phyloP scores from a whole-genome alignment of 2,888 invertebrate species.

The Cistogaster globosa region DNA sequence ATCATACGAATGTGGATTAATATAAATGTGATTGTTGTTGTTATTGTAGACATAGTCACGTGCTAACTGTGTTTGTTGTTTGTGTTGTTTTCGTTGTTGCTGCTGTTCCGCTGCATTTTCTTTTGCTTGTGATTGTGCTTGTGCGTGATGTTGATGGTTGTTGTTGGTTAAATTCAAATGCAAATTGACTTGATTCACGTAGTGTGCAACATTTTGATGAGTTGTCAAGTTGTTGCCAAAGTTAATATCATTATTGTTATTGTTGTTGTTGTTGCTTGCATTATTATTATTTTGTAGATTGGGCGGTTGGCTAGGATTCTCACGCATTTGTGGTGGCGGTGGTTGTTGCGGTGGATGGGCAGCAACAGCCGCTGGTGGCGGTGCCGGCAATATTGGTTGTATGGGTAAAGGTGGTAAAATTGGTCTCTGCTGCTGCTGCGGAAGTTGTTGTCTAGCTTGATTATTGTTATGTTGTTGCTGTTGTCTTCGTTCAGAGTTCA shows the following conservation, averaged over 20 bases:
- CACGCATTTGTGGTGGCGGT: slow-evolving; percentile 19
- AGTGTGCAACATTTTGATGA: slow-evolving; percentile 72
- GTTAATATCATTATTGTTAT: slow-evolving; percentile 65
- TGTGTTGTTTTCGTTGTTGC: slow-evolving; percentile 69
- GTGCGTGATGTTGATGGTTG: slow-evolving; percentile 62
- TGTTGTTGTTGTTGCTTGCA: slow-evolving; percentile 69
- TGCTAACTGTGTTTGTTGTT: slow-evolving; percentile 63
- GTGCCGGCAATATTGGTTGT: slow-evolving; percentile 70
- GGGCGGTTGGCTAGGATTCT: slow-evolving; percentile 52
- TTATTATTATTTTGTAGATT: slow-evolving; percentile 74
- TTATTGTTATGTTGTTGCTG: slow-evolving; percentile 62
- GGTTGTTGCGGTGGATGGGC: slow-evolving; percentile 55
- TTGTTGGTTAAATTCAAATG: slow-evolving; percentile 74
- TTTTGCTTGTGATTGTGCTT: slow-evolving; percentile 17
- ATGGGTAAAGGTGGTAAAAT: slow-evolving; percentile 68
- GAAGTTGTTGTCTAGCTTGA: slow-evolving; percentile 67
- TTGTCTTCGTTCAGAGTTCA: slow-evolving; percentile 61
- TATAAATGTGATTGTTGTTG: slow-evolving; percentile 82
- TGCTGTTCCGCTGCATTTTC: slow-evolving; percentile 32
- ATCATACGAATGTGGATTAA: slow-evolving; percentile 81
- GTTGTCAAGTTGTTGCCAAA: slow-evolving; percentile 46
- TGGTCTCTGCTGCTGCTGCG: slow-evolving; percentile 71
- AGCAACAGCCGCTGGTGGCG: slow-evolving; percentile 59
- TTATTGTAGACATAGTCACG: slow-evolving; percentile 69
- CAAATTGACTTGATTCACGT: slow-evolving; percentile 76